These are phyloP conservation scores for Macaria notata DNA, from an alignment of 2,888 invertebrate genomes.

Conservation along the genomic window DNA sequence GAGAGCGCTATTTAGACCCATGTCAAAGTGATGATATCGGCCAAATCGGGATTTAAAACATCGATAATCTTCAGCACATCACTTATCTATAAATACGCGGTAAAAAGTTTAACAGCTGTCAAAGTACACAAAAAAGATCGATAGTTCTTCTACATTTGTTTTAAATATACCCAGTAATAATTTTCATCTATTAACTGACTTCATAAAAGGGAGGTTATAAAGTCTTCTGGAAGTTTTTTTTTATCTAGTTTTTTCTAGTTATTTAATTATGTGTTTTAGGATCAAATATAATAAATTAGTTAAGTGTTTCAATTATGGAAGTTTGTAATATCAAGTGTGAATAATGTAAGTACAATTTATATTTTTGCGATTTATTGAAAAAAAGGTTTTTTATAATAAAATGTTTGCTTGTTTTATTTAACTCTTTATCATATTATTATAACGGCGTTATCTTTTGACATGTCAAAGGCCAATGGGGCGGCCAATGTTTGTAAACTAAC, in stretches of 20 bases:
- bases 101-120: slow-evolving; percentile 6
- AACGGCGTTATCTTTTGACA: too few species aligned
- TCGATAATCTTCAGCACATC: too few species aligned
- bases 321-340: slow-evolving; percentile 16
- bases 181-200: not conserved
- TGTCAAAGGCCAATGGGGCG: too few species aligned
- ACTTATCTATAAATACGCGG: too few species aligned
- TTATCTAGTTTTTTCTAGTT: slow-evolving; percentile 21
- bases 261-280: slow-evolving; percentile 24
- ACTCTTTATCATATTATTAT: not conserved
- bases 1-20: not conserved
- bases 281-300: slow-evolving; percentile 12
- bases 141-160: not conserved
- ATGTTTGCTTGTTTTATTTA: not conserved
- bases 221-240: not conserved
- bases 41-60: not conserved
- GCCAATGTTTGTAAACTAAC: too few species aligned
- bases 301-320: slow-evolving; percentile 9
- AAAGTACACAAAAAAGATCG: not conserved
- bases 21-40: not conserved
- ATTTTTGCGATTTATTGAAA: slow-evolving; percentile 36
- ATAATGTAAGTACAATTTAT: slow-evolving; percentile 28
- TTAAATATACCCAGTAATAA: slow-evolving; percentile 13
- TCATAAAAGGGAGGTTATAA: not conserved
- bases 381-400: slow-evolving; percentile 28